phyloP scores from a whole-genome alignment of 2,113 vertebrate species.

The Cnemophilus loriae region DNA sequence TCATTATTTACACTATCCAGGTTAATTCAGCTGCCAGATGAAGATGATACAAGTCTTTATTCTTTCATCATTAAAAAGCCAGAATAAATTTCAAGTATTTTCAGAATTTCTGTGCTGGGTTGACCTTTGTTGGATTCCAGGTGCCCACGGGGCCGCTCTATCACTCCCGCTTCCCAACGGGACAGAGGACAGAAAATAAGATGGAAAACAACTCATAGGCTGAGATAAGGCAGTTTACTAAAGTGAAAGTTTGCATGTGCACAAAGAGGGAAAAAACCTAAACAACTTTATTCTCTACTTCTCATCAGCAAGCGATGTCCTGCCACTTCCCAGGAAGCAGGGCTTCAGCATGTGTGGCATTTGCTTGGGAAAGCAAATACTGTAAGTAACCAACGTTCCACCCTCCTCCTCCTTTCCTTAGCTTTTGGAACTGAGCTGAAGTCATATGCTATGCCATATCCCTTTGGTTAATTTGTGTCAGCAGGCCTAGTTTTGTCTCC shows the following conservation, averaged over 20 bases:
- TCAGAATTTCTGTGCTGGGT: not conserved
- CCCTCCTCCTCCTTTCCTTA: not conserved
- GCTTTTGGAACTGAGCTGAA: not conserved
- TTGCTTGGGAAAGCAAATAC: not conserved
- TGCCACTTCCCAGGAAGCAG: not conserved
- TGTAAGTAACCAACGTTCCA: not conserved
- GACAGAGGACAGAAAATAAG: not conserved
- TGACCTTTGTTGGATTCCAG: not conserved
- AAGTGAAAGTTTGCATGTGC: not conserved
- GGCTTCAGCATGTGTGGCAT: not conserved
- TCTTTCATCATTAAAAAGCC: not conserved
- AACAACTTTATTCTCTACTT: not conserved
- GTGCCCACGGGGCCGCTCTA: rapidly evolving
- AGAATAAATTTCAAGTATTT: not conserved
- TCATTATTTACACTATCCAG: not conserved
- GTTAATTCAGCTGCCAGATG: not conserved
- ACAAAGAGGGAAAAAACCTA: not conserved
- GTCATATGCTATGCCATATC: not conserved
- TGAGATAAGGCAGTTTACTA: not conserved
- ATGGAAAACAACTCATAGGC: not conserved
- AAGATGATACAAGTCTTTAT: not conserved
- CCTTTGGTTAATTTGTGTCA: not conserved
- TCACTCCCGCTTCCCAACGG: not conserved
- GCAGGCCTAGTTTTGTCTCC: not conserved
- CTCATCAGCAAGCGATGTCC: not conserved